phyloP scores from a whole-genome alignment of 2,113 vertebrate species.

The Cheilinus undulatus region DNA sequence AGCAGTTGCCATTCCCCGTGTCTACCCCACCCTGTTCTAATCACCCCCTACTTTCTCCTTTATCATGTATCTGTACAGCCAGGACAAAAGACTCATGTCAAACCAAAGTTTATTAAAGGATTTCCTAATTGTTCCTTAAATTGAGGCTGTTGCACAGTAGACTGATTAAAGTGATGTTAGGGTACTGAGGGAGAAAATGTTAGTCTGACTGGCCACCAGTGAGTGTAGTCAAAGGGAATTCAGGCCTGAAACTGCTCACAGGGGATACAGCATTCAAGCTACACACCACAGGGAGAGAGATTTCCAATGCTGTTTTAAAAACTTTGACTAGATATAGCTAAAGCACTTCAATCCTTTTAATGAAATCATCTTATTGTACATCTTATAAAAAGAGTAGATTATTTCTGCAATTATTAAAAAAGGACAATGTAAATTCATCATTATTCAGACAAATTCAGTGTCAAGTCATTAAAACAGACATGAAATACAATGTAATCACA shows the following conservation, averaged over 20 bases:
- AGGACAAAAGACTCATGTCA: conserved; percentile 81
- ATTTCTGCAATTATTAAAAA: no score
- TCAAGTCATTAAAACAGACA: no score
- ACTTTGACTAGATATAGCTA: no score
- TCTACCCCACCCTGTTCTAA: conserved; percentile 59
- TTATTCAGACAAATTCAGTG: no score
- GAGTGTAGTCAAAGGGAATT: neutral
- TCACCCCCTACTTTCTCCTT: conserved; percentile 58
- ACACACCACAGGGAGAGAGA: neutral
- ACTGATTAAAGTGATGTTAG: conserved; percentile 31
- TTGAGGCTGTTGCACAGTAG: conserved; percentile 28
- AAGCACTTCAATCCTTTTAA: no score
- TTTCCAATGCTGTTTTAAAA: no score
- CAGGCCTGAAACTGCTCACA: conserved; percentile 30
- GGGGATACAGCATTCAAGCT: conserved; percentile 28
- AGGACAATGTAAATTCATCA: no score
- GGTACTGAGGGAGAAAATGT: neutral
- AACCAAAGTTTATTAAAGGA: conserved; percentile 80
- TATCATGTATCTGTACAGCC: conserved; percentile 58
- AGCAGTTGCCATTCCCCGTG: conserved; percentile 89
- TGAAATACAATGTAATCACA: no score
- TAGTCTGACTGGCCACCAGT: conserved; percentile 6
- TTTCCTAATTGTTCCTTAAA: conserved; percentile 76
- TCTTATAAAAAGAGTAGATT: no score
- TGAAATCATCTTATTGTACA: no score